phyloP scores from a whole-genome alignment of 2,113 vertebrate genomes.

The Addax nasomaculatus region DNA sequence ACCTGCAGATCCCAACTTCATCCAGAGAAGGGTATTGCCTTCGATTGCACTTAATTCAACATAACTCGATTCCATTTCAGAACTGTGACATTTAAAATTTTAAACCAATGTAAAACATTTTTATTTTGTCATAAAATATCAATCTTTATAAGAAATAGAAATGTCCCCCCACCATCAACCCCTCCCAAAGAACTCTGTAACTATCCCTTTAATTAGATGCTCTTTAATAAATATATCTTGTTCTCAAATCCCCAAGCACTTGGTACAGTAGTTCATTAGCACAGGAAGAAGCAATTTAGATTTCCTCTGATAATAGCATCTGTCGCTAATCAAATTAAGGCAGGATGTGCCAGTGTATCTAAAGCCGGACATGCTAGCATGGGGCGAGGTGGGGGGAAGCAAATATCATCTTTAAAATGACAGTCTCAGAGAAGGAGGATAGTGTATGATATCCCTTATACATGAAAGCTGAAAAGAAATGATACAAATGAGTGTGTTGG shows the following conservation, averaged over 20 bases:
- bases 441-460: not conserved
- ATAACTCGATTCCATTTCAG: not conserved
- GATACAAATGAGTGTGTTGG: not conserved
- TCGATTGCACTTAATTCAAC: not conserved
- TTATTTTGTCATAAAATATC: constrained; percentile 42
- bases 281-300: constrained; percentile 82
- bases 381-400: not conserved
- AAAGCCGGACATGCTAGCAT: constrained; percentile 44
- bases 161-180: not conserved
- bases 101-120: constrained; percentile 39
- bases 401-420: not conserved
- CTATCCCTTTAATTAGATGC: constrained; percentile 80
- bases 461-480: not conserved
- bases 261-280: constrained; percentile 80
- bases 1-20: not conserved
- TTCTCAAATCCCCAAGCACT: constrained; percentile 76
- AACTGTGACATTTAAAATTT: constrained; percentile 39
- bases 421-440: not conserved
- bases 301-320: constrained; percentile 83
- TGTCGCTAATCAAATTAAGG: constrained; percentile 80
- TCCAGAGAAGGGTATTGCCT: not conserved
- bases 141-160: constrained; percentile 60
- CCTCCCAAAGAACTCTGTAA: constrained; percentile 43
- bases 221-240: constrained; percentile 81
- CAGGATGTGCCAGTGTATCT: constrained; percentile 67